phyloP scores from a whole-genome alignment of 2,888 invertebrate genomes.

The Laothoe populi region DNA sequence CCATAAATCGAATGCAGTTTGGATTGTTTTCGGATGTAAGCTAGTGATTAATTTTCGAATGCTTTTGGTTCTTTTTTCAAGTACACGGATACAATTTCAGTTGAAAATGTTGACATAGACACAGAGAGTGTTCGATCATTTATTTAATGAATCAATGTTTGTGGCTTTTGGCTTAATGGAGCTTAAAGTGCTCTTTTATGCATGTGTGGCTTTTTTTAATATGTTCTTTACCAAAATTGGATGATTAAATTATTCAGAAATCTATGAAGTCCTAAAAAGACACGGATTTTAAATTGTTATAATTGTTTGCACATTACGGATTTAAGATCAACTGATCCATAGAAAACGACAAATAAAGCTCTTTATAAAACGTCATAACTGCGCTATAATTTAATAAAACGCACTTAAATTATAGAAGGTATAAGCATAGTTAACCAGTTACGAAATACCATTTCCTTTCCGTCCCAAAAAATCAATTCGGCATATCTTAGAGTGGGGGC shows the following conservation, averaged over 20 bases:
- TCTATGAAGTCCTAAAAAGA: too few relatives aligned
- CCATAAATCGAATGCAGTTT: background rate
- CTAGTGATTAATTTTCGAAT: background rate
- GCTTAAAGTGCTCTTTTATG: background rate
- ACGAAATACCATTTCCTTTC: constrained; percentile 10
- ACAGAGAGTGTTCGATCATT: background rate
- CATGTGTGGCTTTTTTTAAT: too few relatives aligned
- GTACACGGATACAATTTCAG: background rate
- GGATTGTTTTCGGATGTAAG: background rate
- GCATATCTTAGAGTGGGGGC: background rate
- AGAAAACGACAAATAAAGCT: too few relatives aligned
- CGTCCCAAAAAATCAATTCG: constrained; percentile 12
- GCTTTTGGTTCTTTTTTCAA: background rate
- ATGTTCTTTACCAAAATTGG: too few relatives aligned
- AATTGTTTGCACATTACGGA: too few relatives aligned
- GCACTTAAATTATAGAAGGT: too few relatives aligned
- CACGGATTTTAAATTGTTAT: too few relatives aligned
- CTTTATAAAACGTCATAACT: too few relatives aligned
- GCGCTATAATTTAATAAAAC: too few relatives aligned
- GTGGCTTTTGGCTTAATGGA: background rate
- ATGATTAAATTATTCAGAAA: too few relatives aligned
- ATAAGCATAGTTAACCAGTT: background rate
- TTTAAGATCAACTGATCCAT: too few relatives aligned
- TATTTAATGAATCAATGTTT: constrained; percentile 11
- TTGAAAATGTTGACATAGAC: background rate